Evolutionary conservation across 1,140 invertebrate species (phyloP).

Genomic region (Brachionus asplanchnoidis): DNA sequence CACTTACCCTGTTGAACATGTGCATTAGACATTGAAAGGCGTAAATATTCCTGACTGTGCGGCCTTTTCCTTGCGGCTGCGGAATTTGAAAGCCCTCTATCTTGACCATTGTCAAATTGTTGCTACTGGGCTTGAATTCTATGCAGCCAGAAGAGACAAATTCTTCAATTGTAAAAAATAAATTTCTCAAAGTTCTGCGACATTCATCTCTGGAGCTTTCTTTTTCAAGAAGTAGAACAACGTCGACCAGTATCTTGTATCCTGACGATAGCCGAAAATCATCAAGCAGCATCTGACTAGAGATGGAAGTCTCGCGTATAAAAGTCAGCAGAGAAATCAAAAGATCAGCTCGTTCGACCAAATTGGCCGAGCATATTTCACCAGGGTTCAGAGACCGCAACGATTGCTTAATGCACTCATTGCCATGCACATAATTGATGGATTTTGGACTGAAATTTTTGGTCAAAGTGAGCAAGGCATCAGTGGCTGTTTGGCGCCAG

Average conservation of each 20-base stretch:
- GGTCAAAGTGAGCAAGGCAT: slow-evolving; percentile 21
- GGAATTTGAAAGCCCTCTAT: slow-evolving; percentile 85
- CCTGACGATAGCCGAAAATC: slow-evolving; percentile 6
- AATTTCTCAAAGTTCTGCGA: slow-evolving; percentile 47
- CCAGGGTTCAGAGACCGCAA: slow-evolving; percentile 6
- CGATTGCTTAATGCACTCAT: slow-evolving; percentile 8
- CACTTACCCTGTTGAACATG: slow-evolving; percentile 79
- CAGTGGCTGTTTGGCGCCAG: slow-evolving; percentile 23
- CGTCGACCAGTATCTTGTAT: slow-evolving; percentile 2
- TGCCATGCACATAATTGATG: not conserved
- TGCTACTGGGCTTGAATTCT: slow-evolving; percentile 72
- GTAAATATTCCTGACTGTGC: slow-evolving; percentile 74
- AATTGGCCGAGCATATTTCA: slow-evolving; percentile 27
- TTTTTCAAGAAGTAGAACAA: slow-evolving; percentile 48
- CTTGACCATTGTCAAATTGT: slow-evolving; percentile 68
- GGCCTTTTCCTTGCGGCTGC: slow-evolving; percentile 78
- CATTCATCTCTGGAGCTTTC: slow-evolving; percentile 49
- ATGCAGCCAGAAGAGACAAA: slow-evolving; percentile 77
- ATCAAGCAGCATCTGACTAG: not conserved
- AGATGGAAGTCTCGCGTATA: not conserved
- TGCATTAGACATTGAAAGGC: slow-evolving; percentile 90
- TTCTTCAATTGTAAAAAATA: slow-evolving; percentile 61
- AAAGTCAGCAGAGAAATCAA: slow-evolving; percentile 24
- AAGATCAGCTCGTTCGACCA: slow-evolving; percentile 24
- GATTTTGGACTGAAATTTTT: slow-evolving; percentile 25